Conservation (phyloP, 2,797 vertebrate species). For the Forpus xanthops region DNA sequence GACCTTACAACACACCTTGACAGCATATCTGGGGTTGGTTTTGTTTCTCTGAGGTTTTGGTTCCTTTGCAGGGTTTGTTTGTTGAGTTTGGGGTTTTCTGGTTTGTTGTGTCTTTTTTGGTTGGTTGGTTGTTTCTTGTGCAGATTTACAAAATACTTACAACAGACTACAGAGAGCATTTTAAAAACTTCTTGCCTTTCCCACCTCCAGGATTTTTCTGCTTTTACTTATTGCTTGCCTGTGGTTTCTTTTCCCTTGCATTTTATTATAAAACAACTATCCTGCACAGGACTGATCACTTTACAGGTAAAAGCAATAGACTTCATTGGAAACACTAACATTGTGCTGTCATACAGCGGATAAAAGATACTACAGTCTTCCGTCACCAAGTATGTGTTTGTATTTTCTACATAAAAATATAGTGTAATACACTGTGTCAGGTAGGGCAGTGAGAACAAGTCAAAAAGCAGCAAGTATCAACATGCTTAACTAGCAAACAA, state of each 20-base stretch:
- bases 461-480: background rate
- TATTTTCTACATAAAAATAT: background rate
- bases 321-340: background rate
- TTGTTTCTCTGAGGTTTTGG: background rate
- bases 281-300: background rate
- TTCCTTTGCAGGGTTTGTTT: background rate
- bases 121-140: background rate
- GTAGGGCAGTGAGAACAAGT: background rate
- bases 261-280: background rate
- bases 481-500: slow-evolving; percentile 14
- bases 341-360: slow-evolving; percentile 13
- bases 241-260: background rate
- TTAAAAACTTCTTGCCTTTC: background rate
- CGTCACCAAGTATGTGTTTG: background rate
- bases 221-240: background rate
- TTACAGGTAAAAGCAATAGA: background rate
- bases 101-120: background rate
- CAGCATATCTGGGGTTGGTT: background rate
- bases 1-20: background rate
- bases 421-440: background rate
- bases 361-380: slow-evolving; percentile 7
- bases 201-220: background rate
- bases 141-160: background rate
- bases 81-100: background rate
- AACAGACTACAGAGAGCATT: background rate